phyloP scores from a whole-genome alignment of 2,113 vertebrate genomes.

The Neodontobutis hainanensis region DNA sequence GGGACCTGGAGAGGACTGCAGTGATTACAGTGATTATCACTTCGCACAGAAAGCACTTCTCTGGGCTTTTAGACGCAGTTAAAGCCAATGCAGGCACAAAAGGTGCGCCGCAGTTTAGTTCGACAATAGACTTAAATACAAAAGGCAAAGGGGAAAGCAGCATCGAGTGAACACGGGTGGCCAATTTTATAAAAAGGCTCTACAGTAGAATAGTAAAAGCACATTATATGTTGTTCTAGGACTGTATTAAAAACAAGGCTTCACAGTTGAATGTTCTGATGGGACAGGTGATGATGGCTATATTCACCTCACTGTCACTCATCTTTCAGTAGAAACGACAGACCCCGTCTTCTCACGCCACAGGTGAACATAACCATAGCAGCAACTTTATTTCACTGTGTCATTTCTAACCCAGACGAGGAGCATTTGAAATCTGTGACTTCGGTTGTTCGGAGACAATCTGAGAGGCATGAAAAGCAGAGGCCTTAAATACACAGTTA shows the following conservation, averaged over 20 bases:
- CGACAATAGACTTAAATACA: not conserved
- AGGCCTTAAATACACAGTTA: too few species aligned
- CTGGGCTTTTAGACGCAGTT: not conserved
- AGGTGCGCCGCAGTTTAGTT: not conserved
- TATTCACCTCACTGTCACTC: not conserved
- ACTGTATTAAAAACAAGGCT: not conserved
- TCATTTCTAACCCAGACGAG: too few species aligned
- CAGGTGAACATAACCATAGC: too few species aligned
- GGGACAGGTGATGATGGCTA: not conserved
- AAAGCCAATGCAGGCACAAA: not conserved
- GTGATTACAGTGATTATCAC: conserved; percentile 28
- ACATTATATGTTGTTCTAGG: too few species aligned
- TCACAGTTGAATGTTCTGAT: not conserved
- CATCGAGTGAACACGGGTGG: not conserved
- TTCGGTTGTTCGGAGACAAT: too few species aligned
- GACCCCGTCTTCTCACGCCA: not conserved
- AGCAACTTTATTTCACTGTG: too few species aligned
- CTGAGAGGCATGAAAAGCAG: too few species aligned
- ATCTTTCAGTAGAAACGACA: not conserved
- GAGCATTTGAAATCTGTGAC: too few species aligned
- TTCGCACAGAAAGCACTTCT: not conserved
- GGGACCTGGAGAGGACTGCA: not conserved
- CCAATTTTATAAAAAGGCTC: not conserved
- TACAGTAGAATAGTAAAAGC: too few species aligned
- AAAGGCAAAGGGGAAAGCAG: not conserved